Conservation (phyloP, 2,888 invertebrate genomes). For the Aleiodes alternator region DNA sequence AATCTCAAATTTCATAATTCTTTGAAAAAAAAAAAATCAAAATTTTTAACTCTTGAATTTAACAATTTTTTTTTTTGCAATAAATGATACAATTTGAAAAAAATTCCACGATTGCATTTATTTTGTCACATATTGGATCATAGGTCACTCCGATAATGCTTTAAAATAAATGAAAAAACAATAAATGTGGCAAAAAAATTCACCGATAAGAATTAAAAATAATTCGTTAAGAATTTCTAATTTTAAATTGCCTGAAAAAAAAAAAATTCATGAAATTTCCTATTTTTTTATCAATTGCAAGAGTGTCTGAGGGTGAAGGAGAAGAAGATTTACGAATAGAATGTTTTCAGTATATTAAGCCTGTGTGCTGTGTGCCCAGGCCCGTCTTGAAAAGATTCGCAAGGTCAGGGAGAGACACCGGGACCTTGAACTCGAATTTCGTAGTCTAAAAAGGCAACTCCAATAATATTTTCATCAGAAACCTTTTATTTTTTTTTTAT, state of each 20-base stretch:
- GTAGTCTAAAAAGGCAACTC: conserved; percentile 35
- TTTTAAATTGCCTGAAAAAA: too few species aligned
- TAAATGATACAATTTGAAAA: too few species aligned
- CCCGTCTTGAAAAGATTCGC: conserved; percentile 45
- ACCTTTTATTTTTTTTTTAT: background rate
- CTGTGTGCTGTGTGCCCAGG: conserved; percentile 22
- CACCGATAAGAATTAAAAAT: background rate
- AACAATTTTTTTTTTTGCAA: too few species aligned
- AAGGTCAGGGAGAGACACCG: conserved; percentile 43
- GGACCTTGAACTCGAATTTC: conserved; percentile 50
- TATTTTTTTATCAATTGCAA: background rate
- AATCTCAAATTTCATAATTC: too few species aligned
- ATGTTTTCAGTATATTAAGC: conserved; percentile 24
- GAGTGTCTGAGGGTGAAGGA: background rate
- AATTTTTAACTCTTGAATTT: background rate
- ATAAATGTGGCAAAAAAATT: background rate
- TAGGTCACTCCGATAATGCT: conserved; percentile 26
- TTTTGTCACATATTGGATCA: conserved; percentile 15
- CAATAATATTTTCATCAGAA: conserved; percentile 7
- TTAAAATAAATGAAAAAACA: background rate
- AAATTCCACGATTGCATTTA: background rate
- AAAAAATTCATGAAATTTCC: background rate
- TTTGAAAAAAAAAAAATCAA: too few species aligned
- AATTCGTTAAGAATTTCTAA: background rate
- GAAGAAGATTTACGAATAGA: conserved; percentile 5